Evolutionary conservation across 2,888 invertebrate species (phyloP), one percentile per base, ranked within the genome.

Genomic region (Melieria crassipennis): DNA sequence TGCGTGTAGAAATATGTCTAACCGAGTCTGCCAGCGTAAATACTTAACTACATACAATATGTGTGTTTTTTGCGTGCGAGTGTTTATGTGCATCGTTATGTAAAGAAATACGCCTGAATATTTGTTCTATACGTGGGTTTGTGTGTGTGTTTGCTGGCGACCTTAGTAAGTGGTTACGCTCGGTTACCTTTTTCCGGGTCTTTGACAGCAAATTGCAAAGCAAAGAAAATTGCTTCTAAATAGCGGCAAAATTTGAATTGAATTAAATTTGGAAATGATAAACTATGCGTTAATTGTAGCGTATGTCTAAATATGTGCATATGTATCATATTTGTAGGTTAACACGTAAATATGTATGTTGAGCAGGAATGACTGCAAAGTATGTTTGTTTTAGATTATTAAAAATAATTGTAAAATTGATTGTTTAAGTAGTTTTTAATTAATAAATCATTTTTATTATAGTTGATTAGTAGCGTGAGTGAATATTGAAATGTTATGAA

Each of bases 141-240:
- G 55, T 50, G 45, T 55, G 48, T 57, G 10, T 55, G 50, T 65
- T 16, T 63, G 52, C 16, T 56, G 64, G 79, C 75, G 74, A 76
- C 77, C 76, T 76, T 75, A 75, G 75, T 77, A 77, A 79, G 81
- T 80, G 76, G 75, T 75, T 78, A 80, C 77, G 81, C 82, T 81
- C 76, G 77, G 79, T 76, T 80, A 78, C 61, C 72, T 75, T 73
- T 75, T 73, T 30, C 30, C 70, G 58, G 55, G 70, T 71, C 61
- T 74, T 71, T 57, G 46, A 75, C 71, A 62, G 72, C 67, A 73
- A 60, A 79, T 77, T 77, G 78, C 76, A 79, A 79, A 70, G 42
- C 74, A 75, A 72, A 73, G 75, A 70, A 80, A 80, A 80, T 80
- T 80, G 76, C 75, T 78, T 77, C 76, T 73, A 74, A 76, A 80